These are phyloP conservation scores for Protobothrops flavoviridis DNA, from an alignment of 2,113 vertebrate genomes.

Conservation along the genomic window DNA sequence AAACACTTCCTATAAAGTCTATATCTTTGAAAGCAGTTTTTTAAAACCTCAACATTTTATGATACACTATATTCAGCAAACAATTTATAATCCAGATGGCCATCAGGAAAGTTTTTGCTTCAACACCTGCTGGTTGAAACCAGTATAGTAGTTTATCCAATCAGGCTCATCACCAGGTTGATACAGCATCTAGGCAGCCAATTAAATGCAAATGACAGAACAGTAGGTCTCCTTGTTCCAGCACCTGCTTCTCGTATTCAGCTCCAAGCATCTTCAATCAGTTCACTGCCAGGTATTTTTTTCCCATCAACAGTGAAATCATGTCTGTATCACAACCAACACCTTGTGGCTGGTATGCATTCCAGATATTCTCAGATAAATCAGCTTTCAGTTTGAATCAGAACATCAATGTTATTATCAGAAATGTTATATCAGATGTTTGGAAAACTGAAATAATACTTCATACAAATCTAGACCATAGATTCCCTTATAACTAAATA, in stretches of 20 bases:
- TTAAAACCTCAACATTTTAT: conserved; percentile 12
- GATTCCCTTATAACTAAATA: not conserved
- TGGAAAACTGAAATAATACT: not conserved
- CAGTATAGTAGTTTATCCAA: conserved; percentile 18
- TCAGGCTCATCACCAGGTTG: conserved; percentile 11
- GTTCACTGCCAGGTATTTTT: not conserved
- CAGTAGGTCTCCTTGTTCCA: conserved; percentile 18
- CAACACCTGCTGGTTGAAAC: conserved; percentile 18
- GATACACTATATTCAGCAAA: conserved; percentile 5
- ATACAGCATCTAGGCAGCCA: conserved; percentile 19
- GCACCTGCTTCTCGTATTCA: conserved; percentile 22
- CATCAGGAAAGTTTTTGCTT: conserved; percentile 15
- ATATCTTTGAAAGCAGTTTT: not conserved
- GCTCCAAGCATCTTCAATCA: conserved; percentile 13
- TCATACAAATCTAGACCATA: not conserved
- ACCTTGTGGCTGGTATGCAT: not conserved
- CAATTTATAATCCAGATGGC: conserved; percentile 33
- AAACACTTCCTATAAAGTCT: not conserved
- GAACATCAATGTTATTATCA: not conserved
- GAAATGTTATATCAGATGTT: not conserved
- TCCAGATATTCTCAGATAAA: not conserved
- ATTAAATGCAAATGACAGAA: conserved; percentile 29
- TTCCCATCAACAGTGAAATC: not conserved
- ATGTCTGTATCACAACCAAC: conserved; percentile 11
- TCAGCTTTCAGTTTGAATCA: not conserved